These are phyloP conservation scores for Coelinius sp. DNA, from an alignment of 2,888 invertebrate species.

Conservation along the genomic window DNA sequence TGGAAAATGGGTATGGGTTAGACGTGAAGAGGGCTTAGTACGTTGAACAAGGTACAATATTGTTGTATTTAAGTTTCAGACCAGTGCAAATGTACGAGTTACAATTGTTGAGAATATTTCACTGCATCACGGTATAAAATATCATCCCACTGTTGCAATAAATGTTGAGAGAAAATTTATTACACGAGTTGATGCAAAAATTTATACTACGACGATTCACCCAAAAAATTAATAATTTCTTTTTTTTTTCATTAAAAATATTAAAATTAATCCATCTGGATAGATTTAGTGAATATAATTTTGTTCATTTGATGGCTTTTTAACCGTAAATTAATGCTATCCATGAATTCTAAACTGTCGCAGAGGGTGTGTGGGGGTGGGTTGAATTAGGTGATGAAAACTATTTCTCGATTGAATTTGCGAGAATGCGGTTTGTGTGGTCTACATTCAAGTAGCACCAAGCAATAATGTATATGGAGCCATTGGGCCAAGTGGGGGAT, in stretches of 20 bases:
- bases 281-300: neutral
- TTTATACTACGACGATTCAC: neutral
- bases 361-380: neutral
- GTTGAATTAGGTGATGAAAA: constrained; percentile 17
- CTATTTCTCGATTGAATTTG: constrained; percentile 16
- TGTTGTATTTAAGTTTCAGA: constrained; percentile 22
- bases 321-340: neutral
- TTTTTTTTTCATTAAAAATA: neutral
- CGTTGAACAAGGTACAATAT: constrained; percentile 3
- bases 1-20: neutral
- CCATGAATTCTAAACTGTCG: neutral
- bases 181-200: neutral
- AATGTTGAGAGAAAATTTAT: neutral
- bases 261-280: neutral
- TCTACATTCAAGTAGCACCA: neutral
- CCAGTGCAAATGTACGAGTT: constrained; percentile 4
- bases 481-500: neutral
- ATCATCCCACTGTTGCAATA: neutral
- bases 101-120: neutral
- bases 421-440: neutral
- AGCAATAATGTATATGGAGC: neutral
- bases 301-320: neutral
- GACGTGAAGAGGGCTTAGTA: neutral
- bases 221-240: neutral
- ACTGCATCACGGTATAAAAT: neutral